Evolutionary conservation across 2,888 invertebrate species (phyloP).

Genomic region (Euclidia mi): DNA sequence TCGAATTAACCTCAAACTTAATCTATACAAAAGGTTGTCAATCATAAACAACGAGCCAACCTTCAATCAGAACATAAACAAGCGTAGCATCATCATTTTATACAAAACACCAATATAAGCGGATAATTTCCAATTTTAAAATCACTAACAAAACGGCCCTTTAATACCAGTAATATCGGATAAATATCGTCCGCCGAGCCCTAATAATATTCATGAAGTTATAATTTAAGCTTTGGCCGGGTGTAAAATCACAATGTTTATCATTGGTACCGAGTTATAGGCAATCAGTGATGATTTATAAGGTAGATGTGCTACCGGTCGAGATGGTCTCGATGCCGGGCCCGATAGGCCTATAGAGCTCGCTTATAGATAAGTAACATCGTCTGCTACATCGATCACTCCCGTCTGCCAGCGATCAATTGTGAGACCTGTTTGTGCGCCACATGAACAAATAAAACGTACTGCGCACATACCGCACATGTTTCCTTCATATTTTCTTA

Average conservation of each 20-base stretch:
- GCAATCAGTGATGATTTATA: slow-evolving; percentile 81
- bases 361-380: slow-evolving; percentile 52
- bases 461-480: slow-evolving; percentile 27
- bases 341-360: slow-evolving; percentile 68
- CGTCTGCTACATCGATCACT: slow-evolving; percentile 69
- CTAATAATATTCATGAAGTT: slow-evolving; percentile 59
- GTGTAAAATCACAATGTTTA: slow-evolving; percentile 76
- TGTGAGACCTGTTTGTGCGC: slow-evolving; percentile 61
- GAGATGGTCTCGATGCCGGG: slow-evolving; percentile 66
- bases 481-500: slow-evolving; percentile 42
- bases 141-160: slow-evolving; percentile 16
- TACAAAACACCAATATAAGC: too few relatives aligned
- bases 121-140: slow-evolving; percentile 15
- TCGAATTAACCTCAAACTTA: too few relatives aligned
- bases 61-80: too few relatives aligned
- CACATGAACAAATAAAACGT: slow-evolving; percentile 49
- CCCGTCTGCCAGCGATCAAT: slow-evolving; percentile 53
- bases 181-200: slow-evolving; percentile 14
- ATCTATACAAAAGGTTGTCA: too few relatives aligned
- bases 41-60: too few relatives aligned
- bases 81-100: too few relatives aligned
- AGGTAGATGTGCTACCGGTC: slow-evolving; percentile 73
- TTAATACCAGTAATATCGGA: slow-evolving; percentile 15
- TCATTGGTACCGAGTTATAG: slow-evolving; percentile 76
- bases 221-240: slow-evolving; percentile 56